Percentiles rank a stretch among this genome's conserved stretches.
These are phyloP conservation scores for Thymelicus acteon DNA, from an alignment of 2,888 invertebrate genomes.

Conservation along the genomic window DNA sequence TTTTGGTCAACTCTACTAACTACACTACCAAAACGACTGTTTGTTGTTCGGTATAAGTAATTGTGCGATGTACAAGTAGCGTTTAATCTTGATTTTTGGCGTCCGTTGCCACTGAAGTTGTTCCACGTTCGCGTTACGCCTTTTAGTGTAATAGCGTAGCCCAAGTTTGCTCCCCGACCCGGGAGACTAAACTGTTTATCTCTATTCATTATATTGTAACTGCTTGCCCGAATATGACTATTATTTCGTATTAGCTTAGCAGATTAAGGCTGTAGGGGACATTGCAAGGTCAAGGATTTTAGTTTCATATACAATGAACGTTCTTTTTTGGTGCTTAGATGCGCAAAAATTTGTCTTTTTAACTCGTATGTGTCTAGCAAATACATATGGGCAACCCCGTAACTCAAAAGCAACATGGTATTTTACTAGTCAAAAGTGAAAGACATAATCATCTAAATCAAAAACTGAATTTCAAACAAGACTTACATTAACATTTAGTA, in stretches of 20 bases:
- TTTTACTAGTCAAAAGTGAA: no score
- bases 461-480: neutral
- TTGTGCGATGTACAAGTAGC: constrained; percentile 47
- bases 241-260: constrained; percentile 26
- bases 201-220: constrained; percentile 23
- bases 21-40: constrained; percentile 63
- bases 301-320: neutral
- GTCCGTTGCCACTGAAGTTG: constrained; percentile 21
- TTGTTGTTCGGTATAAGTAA: constrained; percentile 50
- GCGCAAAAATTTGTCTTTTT: neutral
- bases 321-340: neutral
- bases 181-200: constrained; percentile 31
- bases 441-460: neutral
- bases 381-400: no score
- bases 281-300: constrained; percentile 23
- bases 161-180: constrained; percentile 32
- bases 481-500: no score
- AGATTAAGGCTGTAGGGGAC: constrained; percentile 10
- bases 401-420: no score
- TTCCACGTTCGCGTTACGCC: constrained; percentile 30
- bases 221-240: constrained; percentile 24
- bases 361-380: neutral
- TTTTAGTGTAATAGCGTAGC: constrained; percentile 35
- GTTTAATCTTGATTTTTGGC: constrained; percentile 39
- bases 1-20: constrained; percentile 70